Conservation (phyloP, 37 sponge, comb jelly and placozoan species). For the Axinella damicornis region DNA sequence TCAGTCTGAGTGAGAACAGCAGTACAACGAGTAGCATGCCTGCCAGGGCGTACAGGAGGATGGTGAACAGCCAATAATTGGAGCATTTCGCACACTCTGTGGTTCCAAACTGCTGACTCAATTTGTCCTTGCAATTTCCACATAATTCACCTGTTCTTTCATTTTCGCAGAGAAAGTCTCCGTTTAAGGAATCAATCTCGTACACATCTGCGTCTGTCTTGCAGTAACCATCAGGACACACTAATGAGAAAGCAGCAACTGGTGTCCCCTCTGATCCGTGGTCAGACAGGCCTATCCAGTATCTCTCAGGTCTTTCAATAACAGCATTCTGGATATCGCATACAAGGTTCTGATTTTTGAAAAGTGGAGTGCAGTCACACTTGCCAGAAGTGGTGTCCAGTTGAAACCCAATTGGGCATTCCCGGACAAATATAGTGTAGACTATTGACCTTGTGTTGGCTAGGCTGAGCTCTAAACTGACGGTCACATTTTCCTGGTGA, state of each 20-base stretch:
- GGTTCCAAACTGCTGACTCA: neutral
- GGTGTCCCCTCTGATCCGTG: neutral
- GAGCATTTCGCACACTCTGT: conserved; percentile 4
- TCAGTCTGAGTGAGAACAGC: neutral
- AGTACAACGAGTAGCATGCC: neutral
- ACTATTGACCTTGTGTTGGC: neutral
- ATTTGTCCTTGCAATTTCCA: neutral
- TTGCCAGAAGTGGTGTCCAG: neutral
- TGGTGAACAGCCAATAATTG: conserved; percentile 15
- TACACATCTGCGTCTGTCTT: neutral
- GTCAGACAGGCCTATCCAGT: conserved; percentile 1
- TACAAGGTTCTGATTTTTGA: neutral
- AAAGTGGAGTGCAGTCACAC: neutral
- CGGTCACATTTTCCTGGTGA: neutral
- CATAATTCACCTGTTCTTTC: neutral
- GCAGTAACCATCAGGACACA: conserved; percentile 10
- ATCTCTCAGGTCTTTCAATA: neutral
- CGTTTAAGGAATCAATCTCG: neutral
- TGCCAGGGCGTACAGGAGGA: neutral
- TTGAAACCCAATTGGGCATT: neutral
- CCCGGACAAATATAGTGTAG: neutral
- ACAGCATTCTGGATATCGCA: neutral
- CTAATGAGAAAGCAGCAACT: neutral
- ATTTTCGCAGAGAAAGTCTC: neutral
- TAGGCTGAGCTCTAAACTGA: neutral